A percentile compares a stretch with the other conserved stretches of the same genome.
These are phyloP conservation scores for Catotricha subobsoleta DNA, from an alignment of 2,888 invertebrate genomes.

Conservation along the genomic window DNA sequence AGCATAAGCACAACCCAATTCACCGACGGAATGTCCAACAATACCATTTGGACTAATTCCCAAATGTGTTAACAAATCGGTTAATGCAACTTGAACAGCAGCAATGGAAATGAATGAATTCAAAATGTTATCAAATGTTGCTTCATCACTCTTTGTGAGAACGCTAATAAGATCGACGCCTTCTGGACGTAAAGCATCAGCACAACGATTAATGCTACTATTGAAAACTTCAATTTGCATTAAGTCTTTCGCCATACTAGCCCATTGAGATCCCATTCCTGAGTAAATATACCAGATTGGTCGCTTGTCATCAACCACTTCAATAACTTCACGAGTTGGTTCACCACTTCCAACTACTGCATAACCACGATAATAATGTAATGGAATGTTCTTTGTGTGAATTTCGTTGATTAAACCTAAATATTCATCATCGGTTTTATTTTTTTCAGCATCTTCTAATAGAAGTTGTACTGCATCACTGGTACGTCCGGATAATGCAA, in stretches of 20 bases:
- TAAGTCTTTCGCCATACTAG: conserved; percentile 80
- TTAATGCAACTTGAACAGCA: conserved; percentile 90
- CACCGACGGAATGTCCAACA: conserved; percentile 67
- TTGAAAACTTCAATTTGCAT: conserved; percentile 69
- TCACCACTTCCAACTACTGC: conserved; percentile 36
- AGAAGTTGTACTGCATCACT: conserved; percentile 53
- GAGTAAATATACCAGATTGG: conserved; percentile 92
- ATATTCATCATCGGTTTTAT: conserved; percentile 52
- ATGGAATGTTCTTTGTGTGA: conserved; percentile 47
- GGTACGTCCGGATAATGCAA: conserved; percentile 71
- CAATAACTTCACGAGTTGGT: conserved; percentile 33
- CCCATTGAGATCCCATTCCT: conserved; percentile 98
- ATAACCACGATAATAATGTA: conserved; percentile 71
- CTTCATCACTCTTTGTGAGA: conserved; percentile 54
- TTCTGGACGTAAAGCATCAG: conserved; percentile 57
- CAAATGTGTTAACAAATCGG: conserved; percentile 59
- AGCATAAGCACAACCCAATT: conserved; percentile 80
- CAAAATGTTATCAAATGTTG: conserved; percentile 67
- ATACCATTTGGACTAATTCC: conserved; percentile 84
- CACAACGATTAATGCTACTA: conserved; percentile 55
- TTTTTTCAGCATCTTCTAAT: conserved; percentile 40
- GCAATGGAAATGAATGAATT: conserved; percentile 89
- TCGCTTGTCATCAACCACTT: conserved; percentile 39
- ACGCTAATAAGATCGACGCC: conserved; percentile 69
- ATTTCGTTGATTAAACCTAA: conserved; percentile 59